phyloP scores from a whole-genome alignment of 1,140 invertebrate species.

The Heliconius melpomene region DNA sequence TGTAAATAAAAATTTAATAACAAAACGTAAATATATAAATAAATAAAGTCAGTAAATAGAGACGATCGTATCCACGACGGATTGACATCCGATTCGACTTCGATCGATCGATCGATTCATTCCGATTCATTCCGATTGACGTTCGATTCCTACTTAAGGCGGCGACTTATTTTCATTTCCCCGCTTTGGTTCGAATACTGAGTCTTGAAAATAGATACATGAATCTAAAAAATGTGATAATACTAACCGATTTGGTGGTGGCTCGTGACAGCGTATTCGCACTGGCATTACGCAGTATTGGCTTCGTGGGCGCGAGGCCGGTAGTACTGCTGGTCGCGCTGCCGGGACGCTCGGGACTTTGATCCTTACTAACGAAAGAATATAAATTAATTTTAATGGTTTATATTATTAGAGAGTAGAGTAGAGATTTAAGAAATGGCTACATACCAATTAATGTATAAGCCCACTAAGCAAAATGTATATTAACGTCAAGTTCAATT shows the following conservation, averaged over 20 bases:
- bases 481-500: too few relatives aligned
- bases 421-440: too few relatives aligned
- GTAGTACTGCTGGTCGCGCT: constrained; percentile 48
- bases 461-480: too few relatives aligned
- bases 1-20: background rate
- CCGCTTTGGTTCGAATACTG: too few relatives aligned
- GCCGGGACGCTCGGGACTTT: constrained; percentile 61
- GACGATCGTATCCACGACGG: constrained; percentile 12
- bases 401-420: too few relatives aligned
- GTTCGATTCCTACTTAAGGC: background rate
- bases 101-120: too few relatives aligned
- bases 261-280: constrained; percentile 55
- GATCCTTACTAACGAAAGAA: constrained; percentile 65
- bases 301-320: constrained; percentile 47
- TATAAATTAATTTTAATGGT: background rate
- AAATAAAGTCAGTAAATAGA: background rate
- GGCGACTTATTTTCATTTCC: background rate
- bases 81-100: too few relatives aligned
- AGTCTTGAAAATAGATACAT: too few relatives aligned
- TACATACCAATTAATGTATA: too few relatives aligned
- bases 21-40: too few relatives aligned
- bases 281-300: constrained; percentile 68
- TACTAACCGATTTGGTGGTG: constrained; percentile 52
- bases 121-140: too few relatives aligned
- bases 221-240: background rate